Conservation (phyloP, 2,797 vertebrate genomes). For the Peromyscus eremicus region DNA sequence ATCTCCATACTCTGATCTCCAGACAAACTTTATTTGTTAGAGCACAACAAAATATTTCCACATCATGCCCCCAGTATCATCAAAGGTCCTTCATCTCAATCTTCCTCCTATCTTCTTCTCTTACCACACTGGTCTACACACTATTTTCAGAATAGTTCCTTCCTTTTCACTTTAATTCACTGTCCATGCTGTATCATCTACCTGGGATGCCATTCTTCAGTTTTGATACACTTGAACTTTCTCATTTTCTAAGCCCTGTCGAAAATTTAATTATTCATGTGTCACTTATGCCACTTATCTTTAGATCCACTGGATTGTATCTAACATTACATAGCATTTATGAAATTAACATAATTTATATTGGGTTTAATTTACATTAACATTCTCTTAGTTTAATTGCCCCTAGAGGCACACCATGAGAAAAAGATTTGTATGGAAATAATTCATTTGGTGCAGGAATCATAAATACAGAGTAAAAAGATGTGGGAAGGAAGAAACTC, state of each 20-base stretch:
- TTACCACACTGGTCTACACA: background rate
- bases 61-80: background rate
- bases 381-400: conserved; percentile 53
- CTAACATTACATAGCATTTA: conserved; percentile 35
- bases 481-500: background rate
- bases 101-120: background rate
- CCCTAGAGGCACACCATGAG: background rate
- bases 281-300: background rate
- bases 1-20: no score
- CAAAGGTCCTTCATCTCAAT: background rate
- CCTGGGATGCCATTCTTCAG: background rate
- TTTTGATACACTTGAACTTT: background rate
- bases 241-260: background rate
- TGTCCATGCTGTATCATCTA: background rate
- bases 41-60: no score
- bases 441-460: background rate
- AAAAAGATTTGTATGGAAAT: conserved; percentile 34
- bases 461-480: background rate
- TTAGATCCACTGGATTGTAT: conserved; percentile 16
- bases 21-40: no score
- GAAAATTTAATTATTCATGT: conserved; percentile 38
- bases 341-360: conserved; percentile 53
- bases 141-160: background rate
- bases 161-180: conserved; percentile 7
- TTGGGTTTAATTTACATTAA: conserved; percentile 10